Base-by-base conservation (phyloP, 2,797 vertebrate species). In the Syndactyla subalaris region DNA sequence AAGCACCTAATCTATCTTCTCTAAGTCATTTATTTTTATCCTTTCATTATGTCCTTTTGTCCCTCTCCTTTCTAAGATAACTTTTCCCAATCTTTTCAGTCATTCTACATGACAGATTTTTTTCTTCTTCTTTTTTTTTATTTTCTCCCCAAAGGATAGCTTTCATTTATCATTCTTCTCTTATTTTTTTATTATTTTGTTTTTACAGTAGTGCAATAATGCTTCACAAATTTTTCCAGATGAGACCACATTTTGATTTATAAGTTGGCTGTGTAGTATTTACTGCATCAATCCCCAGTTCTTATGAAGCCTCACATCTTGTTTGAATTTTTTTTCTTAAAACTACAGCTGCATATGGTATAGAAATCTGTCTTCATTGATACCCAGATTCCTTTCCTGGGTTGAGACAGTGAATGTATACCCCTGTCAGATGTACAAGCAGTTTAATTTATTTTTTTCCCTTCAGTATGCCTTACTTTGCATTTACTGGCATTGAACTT, bases 401-500 rank as follows among this genome's bases (percentile, higher is more conserved):
- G 32, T 68, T 90, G 54, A 94, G 85, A 88, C 54, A 94, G 54
- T 72, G 76, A 84, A 75, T 85, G 77, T 93, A 94, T 74, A 81
- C 67, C 43, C 55, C 73, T 90, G 92, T 95, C 90, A 93, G 62
- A 95, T 86, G 88, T 93, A 96, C 87, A 94, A 93, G 89, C 29
- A 85, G n/a, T 81, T 90, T 93, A 93, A 93, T 95, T 94, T 86
- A 80, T 92, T 89, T 95, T 92, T 94, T 94, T 54, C 67, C 82
- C 32, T 74, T 68, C 71, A 63, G 76, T 92, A 82, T 77, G 84
- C 86, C 84, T 96, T 96, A 88, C 84, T 96, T 96, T 94, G 90
- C 93, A 93, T 93, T 95, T 97, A 92, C 91, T 93, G 91, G 65
- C 84, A 88, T 59, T 95, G 95, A 97, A 96, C 92, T 96, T 95